Evolutionary conservation across 2,113 vertebrate species (phyloP).

Genomic region (Tachycineta bicolor): DNA sequence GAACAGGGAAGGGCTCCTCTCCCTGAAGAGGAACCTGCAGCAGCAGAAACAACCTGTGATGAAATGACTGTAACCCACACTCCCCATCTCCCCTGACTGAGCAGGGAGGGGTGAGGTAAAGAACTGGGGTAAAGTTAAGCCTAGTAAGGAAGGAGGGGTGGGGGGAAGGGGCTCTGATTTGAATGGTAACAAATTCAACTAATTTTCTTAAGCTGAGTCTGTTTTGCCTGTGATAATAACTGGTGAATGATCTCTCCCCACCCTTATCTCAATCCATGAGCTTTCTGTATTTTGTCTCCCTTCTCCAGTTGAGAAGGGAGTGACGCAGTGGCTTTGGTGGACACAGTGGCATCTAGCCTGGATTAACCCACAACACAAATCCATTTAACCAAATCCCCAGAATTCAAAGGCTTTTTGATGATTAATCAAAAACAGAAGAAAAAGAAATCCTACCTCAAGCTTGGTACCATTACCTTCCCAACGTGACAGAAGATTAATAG

Average conservation of each 20-base stretch:
- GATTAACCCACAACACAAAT: background rate
- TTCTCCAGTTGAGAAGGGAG: background rate
- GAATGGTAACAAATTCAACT: background rate
- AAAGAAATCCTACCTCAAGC: background rate
- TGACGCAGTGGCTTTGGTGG: background rate
- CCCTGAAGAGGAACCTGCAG: background rate
- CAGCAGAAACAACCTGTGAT: background rate
- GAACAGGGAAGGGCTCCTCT: background rate
- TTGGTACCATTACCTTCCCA: background rate
- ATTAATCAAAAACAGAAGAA: background rate
- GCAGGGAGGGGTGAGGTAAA: background rate
- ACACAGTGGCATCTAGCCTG: background rate
- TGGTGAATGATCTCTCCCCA: background rate
- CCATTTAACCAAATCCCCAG: background rate
- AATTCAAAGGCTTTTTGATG: background rate
- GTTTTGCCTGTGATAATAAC: background rate
- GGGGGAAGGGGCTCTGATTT: background rate
- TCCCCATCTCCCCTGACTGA: background rate
- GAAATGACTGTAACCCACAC: background rate
- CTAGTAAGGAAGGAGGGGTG: background rate
- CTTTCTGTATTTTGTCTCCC: background rate
- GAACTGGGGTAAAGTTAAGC: background rate
- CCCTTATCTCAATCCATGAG: background rate
- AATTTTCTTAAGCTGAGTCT: background rate
- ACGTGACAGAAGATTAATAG: background rate